Evolutionary conservation across 2,113 vertebrate species (phyloP), one percentile per base, ranked within the genome.

Genomic region (Nannobrachium achirus): DNA sequence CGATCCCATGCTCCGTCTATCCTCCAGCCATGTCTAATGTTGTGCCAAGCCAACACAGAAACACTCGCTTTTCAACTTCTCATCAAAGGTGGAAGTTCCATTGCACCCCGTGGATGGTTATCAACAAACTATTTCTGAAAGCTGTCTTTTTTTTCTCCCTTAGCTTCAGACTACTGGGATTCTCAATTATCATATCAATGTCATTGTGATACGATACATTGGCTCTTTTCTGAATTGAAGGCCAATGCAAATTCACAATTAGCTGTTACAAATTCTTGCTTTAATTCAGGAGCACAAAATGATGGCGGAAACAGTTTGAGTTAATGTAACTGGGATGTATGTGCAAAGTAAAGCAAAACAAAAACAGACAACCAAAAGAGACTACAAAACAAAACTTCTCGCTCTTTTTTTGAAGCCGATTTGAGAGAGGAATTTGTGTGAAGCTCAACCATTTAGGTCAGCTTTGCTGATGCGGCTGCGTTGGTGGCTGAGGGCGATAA

Each of bases 81-180:
- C 82, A 86, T 91, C 86, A 90, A 89, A 90, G 86, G 80, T 86
- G 79, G 75, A 88, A 85, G 86, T 88, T 89, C 86, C 82, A 76
- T 90, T 89, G 86, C 79, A 81, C 25, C 48, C 75, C 8, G 56
- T 82, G 83, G 87, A 91, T 85, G 80, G 76, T 81, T 86, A 85
- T 83, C 85, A 82, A 86, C 76, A 64, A 81, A 82, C 76, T 78
- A 70, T 79, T 82, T 79, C 85, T 73, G 73, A 80, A 87, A 86
- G 84, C 75, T 75, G 76, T 88, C 85, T 78, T 80, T 79, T 75
- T 83, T 69, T 71, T 78, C 73, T 78, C 76, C 81, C 72, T 69
- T 10, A 48, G 65, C 68, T 69, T 25, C 55, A 38, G 50, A 76
- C 75, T 48, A 59, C 60, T 50, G 3, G 56, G 80, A 66, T 64